phyloP scores from a whole-genome alignment of 2,888 invertebrate genomes.

The Acronicta leporina region DNA sequence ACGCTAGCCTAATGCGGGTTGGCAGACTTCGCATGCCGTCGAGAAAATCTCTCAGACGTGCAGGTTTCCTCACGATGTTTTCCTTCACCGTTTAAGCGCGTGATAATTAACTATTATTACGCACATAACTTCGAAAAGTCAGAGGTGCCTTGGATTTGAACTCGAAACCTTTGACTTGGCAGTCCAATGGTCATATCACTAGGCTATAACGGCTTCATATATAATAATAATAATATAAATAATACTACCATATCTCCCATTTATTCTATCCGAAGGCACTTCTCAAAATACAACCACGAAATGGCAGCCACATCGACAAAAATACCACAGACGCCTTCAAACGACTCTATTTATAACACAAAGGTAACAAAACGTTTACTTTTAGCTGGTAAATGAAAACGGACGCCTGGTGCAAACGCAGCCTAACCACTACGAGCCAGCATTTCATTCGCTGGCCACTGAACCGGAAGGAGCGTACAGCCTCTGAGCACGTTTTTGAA shows the following conservation, averaged over 20 bases:
- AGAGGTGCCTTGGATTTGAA: too few species aligned
- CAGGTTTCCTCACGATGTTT: too few species aligned
- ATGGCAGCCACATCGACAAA: constrained; percentile 41
- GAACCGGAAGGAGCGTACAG: constrained; percentile 51
- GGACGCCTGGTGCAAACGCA: constrained; percentile 48
- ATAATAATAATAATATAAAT: constrained; percentile 25
- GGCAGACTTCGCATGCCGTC: too few species aligned
- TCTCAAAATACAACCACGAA: constrained; percentile 39
- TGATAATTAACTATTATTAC: too few species aligned
- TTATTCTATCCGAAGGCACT: constrained; percentile 17
- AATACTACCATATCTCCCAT: constrained; percentile 26
- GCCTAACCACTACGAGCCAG: constrained; percentile 17
- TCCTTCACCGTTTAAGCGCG: too few species aligned
- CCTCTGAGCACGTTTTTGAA: constrained; percentile 53
- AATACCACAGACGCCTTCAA: constrained; percentile 42
- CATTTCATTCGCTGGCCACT: constrained; percentile 56
- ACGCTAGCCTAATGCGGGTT: too few species aligned
- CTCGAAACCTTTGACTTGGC: too few species aligned
- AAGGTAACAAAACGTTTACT: constrained; percentile 53
- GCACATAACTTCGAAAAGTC: too few species aligned
- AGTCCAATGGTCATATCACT: too few species aligned
- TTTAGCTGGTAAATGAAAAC: constrained; percentile 56
- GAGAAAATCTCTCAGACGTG: too few species aligned
- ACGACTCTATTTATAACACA: constrained; percentile 52
- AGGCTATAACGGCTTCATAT: not conserved